Base-by-base conservation (phyloP, 2,113 vertebrate species). In the Balaenoptera acutorostrata region DNA sequence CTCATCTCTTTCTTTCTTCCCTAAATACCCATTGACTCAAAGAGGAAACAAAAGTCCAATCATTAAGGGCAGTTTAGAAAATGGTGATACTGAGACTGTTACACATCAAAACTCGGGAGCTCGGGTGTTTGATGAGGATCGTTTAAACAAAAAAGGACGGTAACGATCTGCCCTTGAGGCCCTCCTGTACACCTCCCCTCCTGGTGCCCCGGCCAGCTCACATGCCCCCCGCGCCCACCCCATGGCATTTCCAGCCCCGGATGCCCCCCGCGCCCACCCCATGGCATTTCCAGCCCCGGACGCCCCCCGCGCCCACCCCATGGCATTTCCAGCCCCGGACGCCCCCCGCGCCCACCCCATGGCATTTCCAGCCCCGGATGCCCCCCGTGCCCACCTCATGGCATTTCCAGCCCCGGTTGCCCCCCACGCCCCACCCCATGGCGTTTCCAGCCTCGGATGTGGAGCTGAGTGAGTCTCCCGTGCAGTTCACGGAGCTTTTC, bases 171-270 rank as follows among this genome's bases (percentile, higher is more conserved):
- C n/a, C 55, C 14, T 33, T 2, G 55, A 27, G 2, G n/a, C 41
- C 3, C 17, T 11, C 31, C 71, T 1, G 8, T 0, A 1, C 3
- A 3, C 39, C 25, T 23, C 9, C 81, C 0, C 31, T 7, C 0
- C n/a, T 0, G 3, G 33, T 1, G 5, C 33, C 6, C 63, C 5
- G 12, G 13, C 82, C 7, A 5, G n/a, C 6, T 6, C 23, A 1
- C 12, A 15, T 15, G 49, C 49, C 71, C 71, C 6, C 52, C 15
- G 6, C 55, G 52, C 5, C 39, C 39, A 41, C 39, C 39, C 39
- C 39, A 39, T 39, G 39, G 39, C 39, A 5, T 39, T 39, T 39
- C 39, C 77, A n/a, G 21, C 5, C 21, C 68, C 20, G 2, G 21
- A 15, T 5, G n/a, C n/a, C n/a, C n/a, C n/a, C n/a, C n/a, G n/a